Evolutionary conservation across 2,888 invertebrate species (phyloP), one percentile per base, ranked within the genome.

Genomic region (Seira sanloemensis): DNA sequence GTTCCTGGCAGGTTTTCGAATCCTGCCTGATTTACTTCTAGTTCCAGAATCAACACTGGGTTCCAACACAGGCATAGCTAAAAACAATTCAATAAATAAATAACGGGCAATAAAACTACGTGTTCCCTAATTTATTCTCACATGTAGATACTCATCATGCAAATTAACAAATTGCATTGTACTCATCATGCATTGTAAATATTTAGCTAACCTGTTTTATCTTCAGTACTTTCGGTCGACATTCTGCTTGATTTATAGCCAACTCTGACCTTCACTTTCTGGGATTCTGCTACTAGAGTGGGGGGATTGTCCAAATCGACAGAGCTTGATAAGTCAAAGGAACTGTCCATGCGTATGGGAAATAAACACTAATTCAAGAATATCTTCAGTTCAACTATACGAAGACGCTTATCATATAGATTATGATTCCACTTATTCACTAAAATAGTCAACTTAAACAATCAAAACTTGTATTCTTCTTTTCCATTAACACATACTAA

Each of bases 251-350:
- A 12, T 18, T 25, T 24, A 26, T 25, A 16, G 76, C n/a, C 25
- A 50, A 46, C 16, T 21, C 77, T 58, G n/a, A 58, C n/a, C 58
- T 58, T 58, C n/a, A 12, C 58, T 4, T 18, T 58, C 19, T 58
- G 9, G 0, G 81, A 76, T 67, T 83, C 77, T 37, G 83, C 83
- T 27, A 83, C 77, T 73, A 83, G 67, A 0, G 83, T 83, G 18
- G 83, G 83, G 27, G 83, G 83, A 46, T 77, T 83, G 66, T 83
- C 83, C 77, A 78, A 27, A 72, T 58, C 82, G 75, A 62, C 71
- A 54, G 37, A 65, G 67, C 12, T 18, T 26, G 71, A 62, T 25
- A 65, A 65, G 21, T 78, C 83, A 77, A 24, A 27, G 26, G 12
- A 58, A 26, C 18, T 82, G 83, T 83, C 83, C 83, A 83, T 83